Evolutionary conservation across 2,888 invertebrate genomes (phyloP).

Genomic region (Cephus nigrinus): DNA sequence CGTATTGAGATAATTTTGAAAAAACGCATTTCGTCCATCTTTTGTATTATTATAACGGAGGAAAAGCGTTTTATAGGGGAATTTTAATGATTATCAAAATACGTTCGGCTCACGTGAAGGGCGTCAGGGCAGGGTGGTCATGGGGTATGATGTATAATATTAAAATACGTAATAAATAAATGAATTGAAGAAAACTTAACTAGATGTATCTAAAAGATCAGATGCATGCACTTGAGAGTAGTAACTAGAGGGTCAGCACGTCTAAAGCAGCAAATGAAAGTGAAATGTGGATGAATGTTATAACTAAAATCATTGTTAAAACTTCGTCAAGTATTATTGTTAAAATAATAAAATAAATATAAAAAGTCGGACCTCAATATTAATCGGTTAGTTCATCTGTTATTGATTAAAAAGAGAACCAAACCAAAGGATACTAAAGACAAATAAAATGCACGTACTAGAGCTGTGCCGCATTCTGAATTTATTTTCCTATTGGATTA

Average conservation of each 20-base stretch:
- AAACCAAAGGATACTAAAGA: constrained; percentile 6
- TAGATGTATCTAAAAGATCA: constrained; percentile 24
- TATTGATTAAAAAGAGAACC: constrained; percentile 1
- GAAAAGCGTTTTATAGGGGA: constrained; percentile 11
- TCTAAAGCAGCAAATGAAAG: constrained; percentile 65
- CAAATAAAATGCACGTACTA: constrained; percentile 9
- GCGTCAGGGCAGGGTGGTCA: constrained; percentile 45
- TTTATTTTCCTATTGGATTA: constrained; percentile 10
- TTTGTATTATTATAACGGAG: constrained; percentile 6
- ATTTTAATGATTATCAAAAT: constrained; percentile 46
- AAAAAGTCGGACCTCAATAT: constrained; percentile 14
- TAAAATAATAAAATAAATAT: constrained; percentile 6
- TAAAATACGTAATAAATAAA: constrained; percentile 36
- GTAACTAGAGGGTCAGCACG: constrained; percentile 47
- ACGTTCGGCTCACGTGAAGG: constrained; percentile 49
- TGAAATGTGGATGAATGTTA: constrained; percentile 60
- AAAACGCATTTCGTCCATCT: constrained; percentile 15
- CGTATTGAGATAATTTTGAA: constrained; percentile 53
- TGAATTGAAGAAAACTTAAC: constrained; percentile 20
- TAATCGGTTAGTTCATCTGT: constrained; percentile 28
- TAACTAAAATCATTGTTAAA: constrained; percentile 55
- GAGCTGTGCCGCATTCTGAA: constrained; percentile 16
- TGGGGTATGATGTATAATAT: constrained; percentile 51
- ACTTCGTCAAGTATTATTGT: constrained; percentile 62
- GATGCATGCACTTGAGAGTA: constrained; percentile 37